phyloP scores from a whole-genome alignment of 2,888 invertebrate genomes.

The Melinopterus prodromus region DNA sequence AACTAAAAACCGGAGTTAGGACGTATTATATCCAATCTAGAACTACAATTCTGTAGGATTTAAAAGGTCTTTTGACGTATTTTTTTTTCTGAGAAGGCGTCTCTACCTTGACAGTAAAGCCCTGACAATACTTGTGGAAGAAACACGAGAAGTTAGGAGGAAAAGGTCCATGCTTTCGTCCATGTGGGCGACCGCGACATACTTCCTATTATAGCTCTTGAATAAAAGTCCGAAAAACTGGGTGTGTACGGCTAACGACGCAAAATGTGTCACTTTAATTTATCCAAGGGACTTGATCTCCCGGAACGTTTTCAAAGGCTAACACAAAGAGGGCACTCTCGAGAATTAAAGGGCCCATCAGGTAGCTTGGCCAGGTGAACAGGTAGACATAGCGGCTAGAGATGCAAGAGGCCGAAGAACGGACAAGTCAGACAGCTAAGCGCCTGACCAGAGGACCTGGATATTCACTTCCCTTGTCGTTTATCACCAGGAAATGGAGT shows the following conservation, averaged over 20 bases:
- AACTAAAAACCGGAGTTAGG: too few relatives aligned
- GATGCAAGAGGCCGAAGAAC: background rate
- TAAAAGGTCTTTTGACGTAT: background rate
- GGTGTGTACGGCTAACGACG: slow-evolving; percentile 7
- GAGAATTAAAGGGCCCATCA: slow-evolving; percentile 16
- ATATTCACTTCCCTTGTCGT: background rate
- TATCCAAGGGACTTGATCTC: slow-evolving; percentile 15
- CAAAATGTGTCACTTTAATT: slow-evolving; percentile 23
- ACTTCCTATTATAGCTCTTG: background rate
- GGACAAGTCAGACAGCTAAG: slow-evolving; percentile 14
- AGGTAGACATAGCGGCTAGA: slow-evolving; percentile 22
- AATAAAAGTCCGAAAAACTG: slow-evolving; percentile 15
- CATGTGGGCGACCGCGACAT: background rate
- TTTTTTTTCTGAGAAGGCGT: background rate
- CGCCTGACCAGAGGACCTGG: background rate
- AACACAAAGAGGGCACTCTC: slow-evolving; percentile 14
- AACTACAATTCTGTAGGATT: too few relatives aligned
- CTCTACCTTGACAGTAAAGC: background rate
- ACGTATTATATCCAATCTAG: too few relatives aligned
- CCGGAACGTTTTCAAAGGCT: slow-evolving; percentile 9
- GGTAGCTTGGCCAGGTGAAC: slow-evolving; percentile 12
- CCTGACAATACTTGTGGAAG: background rate
- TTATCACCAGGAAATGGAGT: slow-evolving; percentile 4
- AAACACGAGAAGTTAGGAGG: slow-evolving; percentile 4
- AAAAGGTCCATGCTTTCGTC: background rate